Conservation (phyloP, 2,113 vertebrate genomes). For the Plotosus lineatus region DNA sequence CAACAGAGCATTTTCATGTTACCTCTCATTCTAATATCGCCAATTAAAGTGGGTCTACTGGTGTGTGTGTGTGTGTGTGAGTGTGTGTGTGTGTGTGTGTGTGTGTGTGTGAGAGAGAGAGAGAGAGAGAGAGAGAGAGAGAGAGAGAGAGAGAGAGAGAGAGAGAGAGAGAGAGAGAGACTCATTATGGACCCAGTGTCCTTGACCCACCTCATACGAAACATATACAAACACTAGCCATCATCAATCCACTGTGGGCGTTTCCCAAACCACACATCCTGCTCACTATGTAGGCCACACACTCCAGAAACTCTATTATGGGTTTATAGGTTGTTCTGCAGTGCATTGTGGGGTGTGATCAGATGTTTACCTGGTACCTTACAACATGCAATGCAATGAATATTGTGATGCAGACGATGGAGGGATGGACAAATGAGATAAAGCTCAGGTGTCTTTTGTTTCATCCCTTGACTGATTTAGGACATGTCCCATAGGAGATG, state of each 20-base stretch:
- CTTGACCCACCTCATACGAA: background rate
- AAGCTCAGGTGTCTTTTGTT: conserved; percentile 7
- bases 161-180: background rate
- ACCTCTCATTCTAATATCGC: conserved; percentile 62
- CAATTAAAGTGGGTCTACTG: conserved; percentile 67
- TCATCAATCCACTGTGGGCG: background rate
- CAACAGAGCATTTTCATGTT: conserved; percentile 58
- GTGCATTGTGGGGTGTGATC: background rate
- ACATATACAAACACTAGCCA: background rate
- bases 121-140: background rate
- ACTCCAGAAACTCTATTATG: background rate
- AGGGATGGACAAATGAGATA: background rate
- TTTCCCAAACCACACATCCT: conserved; percentile 1
- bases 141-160: background rate
- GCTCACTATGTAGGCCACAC: conserved; percentile 11
- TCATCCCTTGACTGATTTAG: conserved; percentile 11
- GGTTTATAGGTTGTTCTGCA: background rate
- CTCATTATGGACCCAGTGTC: conserved; percentile 7
- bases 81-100: conserved; percentile 19
- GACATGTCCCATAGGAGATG: background rate
- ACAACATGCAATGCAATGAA: background rate
- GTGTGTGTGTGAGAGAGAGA: conserved; percentile 5
- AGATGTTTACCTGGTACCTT: background rate
- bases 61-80: conserved; percentile 53
- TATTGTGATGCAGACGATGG: background rate